These are phyloP conservation scores for Dynastes maya DNA, from an alignment of 2,888 invertebrate species.

Conservation along the genomic window DNA sequence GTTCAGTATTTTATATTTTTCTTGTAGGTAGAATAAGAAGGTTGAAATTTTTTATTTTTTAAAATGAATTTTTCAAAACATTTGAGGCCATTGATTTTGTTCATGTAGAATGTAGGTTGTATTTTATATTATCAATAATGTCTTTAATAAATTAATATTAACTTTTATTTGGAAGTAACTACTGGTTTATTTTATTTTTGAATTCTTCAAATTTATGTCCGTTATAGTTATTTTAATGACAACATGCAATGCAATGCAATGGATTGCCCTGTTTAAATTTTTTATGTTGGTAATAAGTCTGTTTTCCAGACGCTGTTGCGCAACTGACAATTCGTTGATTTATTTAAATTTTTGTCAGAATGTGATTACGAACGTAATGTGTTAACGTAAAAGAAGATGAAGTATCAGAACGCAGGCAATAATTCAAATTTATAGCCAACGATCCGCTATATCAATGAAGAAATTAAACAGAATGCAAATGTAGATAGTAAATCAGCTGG, in stretches of 20 bases:
- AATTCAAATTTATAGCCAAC: slow-evolving; percentile 37
- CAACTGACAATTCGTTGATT: slow-evolving; percentile 63
- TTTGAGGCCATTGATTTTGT: too few relatives aligned
- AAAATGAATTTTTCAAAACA: too few relatives aligned
- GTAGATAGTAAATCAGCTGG: slow-evolving; percentile 65
- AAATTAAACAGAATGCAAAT: slow-evolving; percentile 57
- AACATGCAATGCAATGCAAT: neutral
- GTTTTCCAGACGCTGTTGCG: slow-evolving; percentile 64
- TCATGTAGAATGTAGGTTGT: too few relatives aligned
- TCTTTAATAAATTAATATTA: too few relatives aligned
- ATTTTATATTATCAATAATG: too few relatives aligned
- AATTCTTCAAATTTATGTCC: neutral
- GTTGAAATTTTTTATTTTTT: too few relatives aligned
- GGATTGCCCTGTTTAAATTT: slow-evolving; percentile 17
- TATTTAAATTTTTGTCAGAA: slow-evolving; percentile 58
- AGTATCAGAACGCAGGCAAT: slow-evolving; percentile 16
- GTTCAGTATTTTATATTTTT: too few relatives aligned
- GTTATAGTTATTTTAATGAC: slow-evolving; percentile 26
- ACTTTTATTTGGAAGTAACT: too few relatives aligned
- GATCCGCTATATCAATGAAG: slow-evolving; percentile 37
- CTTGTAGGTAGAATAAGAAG: too few relatives aligned
- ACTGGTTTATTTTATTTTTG: too few relatives aligned
- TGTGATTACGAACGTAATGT: slow-evolving; percentile 51
- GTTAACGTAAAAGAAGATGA: slow-evolving; percentile 34
- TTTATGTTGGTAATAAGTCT: slow-evolving; percentile 43